Conservation (phyloP, 2,797 vertebrate genomes). For the Channa striata region DNA sequence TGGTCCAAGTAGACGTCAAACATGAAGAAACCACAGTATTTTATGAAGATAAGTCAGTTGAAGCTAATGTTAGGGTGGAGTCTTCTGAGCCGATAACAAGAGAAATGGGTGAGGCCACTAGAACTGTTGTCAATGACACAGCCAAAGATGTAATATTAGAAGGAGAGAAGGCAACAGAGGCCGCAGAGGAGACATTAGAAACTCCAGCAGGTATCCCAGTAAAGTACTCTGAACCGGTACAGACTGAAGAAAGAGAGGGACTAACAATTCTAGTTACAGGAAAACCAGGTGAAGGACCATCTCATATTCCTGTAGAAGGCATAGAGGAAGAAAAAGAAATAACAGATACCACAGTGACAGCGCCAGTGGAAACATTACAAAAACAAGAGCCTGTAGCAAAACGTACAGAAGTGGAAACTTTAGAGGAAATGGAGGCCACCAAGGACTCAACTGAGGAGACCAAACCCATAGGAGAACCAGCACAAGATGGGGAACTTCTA, state of each 20-base stretch:
- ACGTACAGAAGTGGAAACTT: background rate
- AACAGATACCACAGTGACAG: background rate
- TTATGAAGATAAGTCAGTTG: background rate
- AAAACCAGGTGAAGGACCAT: background rate
- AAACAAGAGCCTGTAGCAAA: background rate
- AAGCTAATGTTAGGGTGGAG: background rate
- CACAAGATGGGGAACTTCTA: too few species aligned
- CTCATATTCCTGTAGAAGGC: background rate
- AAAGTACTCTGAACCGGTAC: slow-evolving; percentile 8
- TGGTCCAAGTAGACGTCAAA: background rate
- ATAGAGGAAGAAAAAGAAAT: background rate
- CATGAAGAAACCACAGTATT: slow-evolving; percentile 4
- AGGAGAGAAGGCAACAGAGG: background rate
- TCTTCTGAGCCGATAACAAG: background rate
- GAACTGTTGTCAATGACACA: background rate
- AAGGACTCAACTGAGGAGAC: background rate
- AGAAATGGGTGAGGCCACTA: background rate
- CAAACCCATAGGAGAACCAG: background rate
- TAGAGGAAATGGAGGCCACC: too few species aligned
- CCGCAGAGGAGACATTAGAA: background rate
- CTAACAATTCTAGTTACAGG: background rate
- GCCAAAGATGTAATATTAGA: background rate
- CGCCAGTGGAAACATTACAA: background rate
- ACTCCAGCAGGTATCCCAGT: background rate
- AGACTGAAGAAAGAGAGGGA: background rate